phyloP scores from a whole-genome alignment of 2,113 vertebrate species.

The Caranx melampygus region DNA sequence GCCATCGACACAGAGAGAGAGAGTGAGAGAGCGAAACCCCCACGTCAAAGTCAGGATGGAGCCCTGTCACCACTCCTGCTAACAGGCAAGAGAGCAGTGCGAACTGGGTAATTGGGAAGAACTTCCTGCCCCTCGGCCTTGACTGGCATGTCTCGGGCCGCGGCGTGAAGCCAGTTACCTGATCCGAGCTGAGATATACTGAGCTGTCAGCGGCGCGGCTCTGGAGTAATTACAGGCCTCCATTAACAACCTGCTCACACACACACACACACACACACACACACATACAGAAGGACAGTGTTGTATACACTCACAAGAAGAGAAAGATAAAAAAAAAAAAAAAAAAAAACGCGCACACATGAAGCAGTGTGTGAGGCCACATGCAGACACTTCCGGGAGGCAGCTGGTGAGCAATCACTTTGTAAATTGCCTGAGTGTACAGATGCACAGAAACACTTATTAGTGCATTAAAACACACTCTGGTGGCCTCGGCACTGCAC shows the following conservation, averaged over 20 bases:
- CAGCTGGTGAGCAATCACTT: slow-evolving; percentile 52
- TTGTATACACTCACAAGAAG: neutral
- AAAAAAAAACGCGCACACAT: neutral
- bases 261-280: neutral
- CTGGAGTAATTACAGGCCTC: slow-evolving; percentile 46
- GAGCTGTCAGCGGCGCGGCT: slow-evolving; percentile 48
- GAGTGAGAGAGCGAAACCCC: slow-evolving; percentile 11
- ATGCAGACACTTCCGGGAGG: neutral
- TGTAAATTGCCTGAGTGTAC: slow-evolving; percentile 32
- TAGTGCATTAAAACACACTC: slow-evolving; percentile 32
- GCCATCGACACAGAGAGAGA: slow-evolving; percentile 3
- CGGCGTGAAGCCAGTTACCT: slow-evolving; percentile 37
- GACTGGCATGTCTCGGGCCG: slow-evolving; percentile 53
- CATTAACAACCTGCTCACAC: slow-evolving; percentile 49
- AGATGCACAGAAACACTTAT: slow-evolving; percentile 34
- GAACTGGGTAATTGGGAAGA: slow-evolving; percentile 66
- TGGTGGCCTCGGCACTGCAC: slow-evolving; percentile 3
- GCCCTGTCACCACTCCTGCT: slow-evolving; percentile 38
- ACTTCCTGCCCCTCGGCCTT: slow-evolving; percentile 43
- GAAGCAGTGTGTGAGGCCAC: neutral
- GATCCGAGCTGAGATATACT: slow-evolving; percentile 40
- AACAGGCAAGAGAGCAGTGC: slow-evolving; percentile 46
- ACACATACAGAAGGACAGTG: neutral
- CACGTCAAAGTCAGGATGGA: slow-evolving; percentile 35
- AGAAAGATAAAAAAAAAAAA: too few relatives aligned